Base-by-base conservation (phyloP, 2,113 vertebrate species). In the Dipodomys stephensi region DNA sequence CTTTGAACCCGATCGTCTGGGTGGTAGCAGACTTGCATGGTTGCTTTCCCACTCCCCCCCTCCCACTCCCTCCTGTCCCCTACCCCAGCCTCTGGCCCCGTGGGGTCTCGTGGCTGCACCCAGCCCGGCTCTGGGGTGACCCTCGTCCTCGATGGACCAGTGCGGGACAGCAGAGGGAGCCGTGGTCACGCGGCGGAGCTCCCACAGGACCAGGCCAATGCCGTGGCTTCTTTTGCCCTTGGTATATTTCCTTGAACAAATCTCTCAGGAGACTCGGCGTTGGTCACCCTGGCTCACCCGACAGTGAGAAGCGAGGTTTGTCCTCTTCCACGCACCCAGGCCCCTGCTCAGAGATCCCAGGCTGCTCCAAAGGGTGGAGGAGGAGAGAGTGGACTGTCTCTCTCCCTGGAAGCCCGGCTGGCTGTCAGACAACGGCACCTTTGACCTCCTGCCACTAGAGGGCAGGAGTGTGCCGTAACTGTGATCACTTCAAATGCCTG, bases 261-360 rank as follows among this genome's bases (percentile, higher is more conserved):
- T 0, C 9, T 27, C 10, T 0, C 9, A 4, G 25, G 76, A 44
- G 28, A 25, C 46, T 67, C 12, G 0, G 4, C 22, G 46, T 44
- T 32, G 44, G 11, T 25, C 83, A 15, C 71, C n/a, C n/a, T 79
- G 82, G 76, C 0, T 18, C 53, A 27, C 19, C 74, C 20, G 67
- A 82, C 73, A 1, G 5, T 2, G 44, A 39, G 23, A 0, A 16
- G 68, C 22, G 23, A 23, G 22, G 23, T 13, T 77, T 35, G 3
- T 53, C 57, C n/a, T 0, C 0, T 39, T 10, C 46, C 2, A 16
- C 71, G 16, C 39, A 27, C 6, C 79, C 0, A 0, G 19, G 11
- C 13, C 23, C 20, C 67, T 78, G 67, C 57, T 73, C 11, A 10
- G 12, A 86, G n/a, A 44, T 28, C 65, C 60, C 7, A 12, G 46